Percentiles rank a stretch among this genome's conserved stretches.
Evolutionary conservation across 35 echinoderm and acorn worm species (phyloP).

Genomic region (Ophioderma brevispina): DNA sequence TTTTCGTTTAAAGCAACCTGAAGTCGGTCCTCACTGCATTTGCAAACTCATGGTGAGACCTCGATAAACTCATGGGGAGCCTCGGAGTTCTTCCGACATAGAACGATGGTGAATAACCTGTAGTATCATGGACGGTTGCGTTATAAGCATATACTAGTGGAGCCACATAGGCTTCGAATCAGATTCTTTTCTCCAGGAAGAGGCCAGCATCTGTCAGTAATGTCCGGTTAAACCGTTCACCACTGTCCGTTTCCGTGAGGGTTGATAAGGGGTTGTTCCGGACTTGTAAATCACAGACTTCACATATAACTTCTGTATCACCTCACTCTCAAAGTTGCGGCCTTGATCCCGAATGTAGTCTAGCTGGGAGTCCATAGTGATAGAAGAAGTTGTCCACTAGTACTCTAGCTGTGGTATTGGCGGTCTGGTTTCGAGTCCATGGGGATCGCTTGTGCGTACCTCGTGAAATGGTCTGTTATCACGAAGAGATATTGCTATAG

Average conservation of each 20-base stretch:
- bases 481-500: conserved; percentile 64
- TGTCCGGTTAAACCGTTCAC: conserved; percentile 29
- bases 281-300: conserved; percentile 35
- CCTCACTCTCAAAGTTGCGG: conserved; percentile 61
- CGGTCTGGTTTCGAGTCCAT: conserved; percentile 66
- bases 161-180: conserved; percentile 54
- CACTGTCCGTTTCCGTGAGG: conserved; percentile 66
- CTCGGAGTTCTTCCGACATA: conserved; percentile 42
- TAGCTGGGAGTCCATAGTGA: conserved; percentile 54
- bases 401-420: conserved; percentile 46
- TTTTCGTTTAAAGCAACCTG: background rate
- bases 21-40: background rate
- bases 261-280: conserved; percentile 71
- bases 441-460: conserved; percentile 57
- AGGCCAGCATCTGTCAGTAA: conserved; percentile 36
- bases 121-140: conserved; percentile 24
- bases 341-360: conserved; percentile 63
- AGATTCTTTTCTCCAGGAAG: conserved; percentile 9
- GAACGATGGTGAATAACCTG: conserved; percentile 46
- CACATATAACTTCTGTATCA: conserved; percentile 41
- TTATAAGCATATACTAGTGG: conserved; percentile 58
- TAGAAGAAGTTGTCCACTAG: conserved; percentile 24
- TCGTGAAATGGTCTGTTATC: conserved; percentile 72
- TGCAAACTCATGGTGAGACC: conserved; percentile 42
- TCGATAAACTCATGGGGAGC: conserved; percentile 20